Evolutionary conservation across 2,888 invertebrate genomes (phyloP).

Genomic region (Sericinus montela): DNA sequence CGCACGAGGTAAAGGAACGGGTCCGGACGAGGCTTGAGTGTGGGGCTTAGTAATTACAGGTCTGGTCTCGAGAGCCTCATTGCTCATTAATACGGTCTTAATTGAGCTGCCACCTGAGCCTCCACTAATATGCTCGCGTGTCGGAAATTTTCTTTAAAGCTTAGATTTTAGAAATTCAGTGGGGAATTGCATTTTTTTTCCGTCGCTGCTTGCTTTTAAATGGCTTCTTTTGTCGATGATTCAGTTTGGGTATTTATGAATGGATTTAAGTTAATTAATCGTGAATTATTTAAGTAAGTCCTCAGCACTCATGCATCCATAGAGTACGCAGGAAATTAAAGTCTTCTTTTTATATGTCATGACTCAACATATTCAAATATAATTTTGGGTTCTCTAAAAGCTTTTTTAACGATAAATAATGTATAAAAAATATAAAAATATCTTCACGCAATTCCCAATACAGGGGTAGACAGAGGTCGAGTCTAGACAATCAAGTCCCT

Average conservation of each 20-base stretch:
- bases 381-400: no score
- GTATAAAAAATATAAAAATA: no score
- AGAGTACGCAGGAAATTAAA: no score
- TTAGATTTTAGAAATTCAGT: constrained; percentile 15
- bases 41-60: constrained; percentile 31
- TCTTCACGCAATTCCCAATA: no score
- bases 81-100: constrained; percentile 35
- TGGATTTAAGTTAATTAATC: neutral
- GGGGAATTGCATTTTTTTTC: neutral
- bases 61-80: constrained; percentile 30
- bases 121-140: constrained; percentile 10
- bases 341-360: no score
- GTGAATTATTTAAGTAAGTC: no score
- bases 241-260: neutral
- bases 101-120: constrained; percentile 20
- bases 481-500: no score
- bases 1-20: constrained; percentile 20
- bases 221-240: neutral
- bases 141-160: constrained; percentile 12
- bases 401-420: no score
- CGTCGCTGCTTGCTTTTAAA: constrained; percentile 4
- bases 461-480: no score
- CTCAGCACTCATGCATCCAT: no score
- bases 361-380: no score
- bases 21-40: constrained; percentile 21